These are phyloP conservation scores for Rambutsinella grinnellia DNA, from an alignment of 2,888 invertebrate genomes.

Conservation along the genomic window DNA sequence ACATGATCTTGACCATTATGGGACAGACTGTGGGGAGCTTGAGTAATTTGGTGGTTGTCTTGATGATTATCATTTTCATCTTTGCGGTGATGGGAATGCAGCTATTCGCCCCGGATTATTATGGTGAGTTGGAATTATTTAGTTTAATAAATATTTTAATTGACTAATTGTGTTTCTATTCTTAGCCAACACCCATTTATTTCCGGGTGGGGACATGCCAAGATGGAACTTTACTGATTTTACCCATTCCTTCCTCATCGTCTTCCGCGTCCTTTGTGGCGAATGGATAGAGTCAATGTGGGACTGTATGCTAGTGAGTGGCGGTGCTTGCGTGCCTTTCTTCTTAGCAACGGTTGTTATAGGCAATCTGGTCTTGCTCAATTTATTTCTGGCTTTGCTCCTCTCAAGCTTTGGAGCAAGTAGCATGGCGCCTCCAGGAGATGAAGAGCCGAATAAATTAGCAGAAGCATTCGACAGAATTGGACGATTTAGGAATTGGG, in stretches of 20 bases:
- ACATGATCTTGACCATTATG: slow-evolving; percentile 97
- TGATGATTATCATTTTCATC: slow-evolving; percentile 99
- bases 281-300: slow-evolving; percentile 99
- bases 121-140: slow-evolving; percentile 73
- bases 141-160: too few relatives aligned
- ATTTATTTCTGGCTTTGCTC: slow-evolving; percentile 99
- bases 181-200: slow-evolving; percentile 85
- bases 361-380: slow-evolving; percentile 98
- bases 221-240: slow-evolving; percentile 80
- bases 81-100: slow-evolving; percentile 99
- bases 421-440: slow-evolving; percentile 70
- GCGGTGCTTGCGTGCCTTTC: slow-evolving; percentile 94
- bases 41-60: slow-evolving; percentile 97
- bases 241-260: slow-evolving; percentile 99
- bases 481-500: slow-evolving; percentile 88
- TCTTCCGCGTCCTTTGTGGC: slow-evolving; percentile 97
- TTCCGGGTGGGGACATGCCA: slow-evolving; percentile 88
- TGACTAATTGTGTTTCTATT: too few relatives aligned
- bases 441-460: slow-evolving; percentile 91
- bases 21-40: slow-evolving; percentile 97
- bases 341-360: slow-evolving; percentile 98
- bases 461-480: slow-evolving; percentile 97
- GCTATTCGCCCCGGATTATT: slow-evolving; percentile 95
- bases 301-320: slow-evolving; percentile 96
- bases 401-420: slow-evolving; percentile 95